These are phyloP conservation scores for Sparidentex hasta DNA, from an alignment of 2,797 vertebrate species.

Conservation along the genomic window DNA sequence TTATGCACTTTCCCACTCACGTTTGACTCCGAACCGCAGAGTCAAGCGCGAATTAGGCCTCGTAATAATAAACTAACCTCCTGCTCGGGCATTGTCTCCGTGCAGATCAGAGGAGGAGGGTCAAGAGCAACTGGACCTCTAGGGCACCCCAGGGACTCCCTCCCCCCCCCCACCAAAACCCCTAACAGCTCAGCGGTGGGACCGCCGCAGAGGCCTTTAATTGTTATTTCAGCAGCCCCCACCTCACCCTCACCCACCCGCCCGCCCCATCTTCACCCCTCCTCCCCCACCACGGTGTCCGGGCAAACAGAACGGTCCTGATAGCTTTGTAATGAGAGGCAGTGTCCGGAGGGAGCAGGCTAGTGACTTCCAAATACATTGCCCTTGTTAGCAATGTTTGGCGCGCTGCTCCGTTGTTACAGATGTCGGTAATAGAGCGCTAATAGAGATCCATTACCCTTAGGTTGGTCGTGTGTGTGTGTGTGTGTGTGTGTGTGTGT, in stretches of 20 bases:
- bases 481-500: conserved; percentile 49
- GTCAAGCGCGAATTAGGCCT: conserved; percentile 70
- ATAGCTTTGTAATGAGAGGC: conserved; percentile 83
- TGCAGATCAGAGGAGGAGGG: conserved; percentile 72
- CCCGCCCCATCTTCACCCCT: conserved; percentile 46
- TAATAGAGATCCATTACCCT: conserved; percentile 88
- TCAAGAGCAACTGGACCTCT: conserved; percentile 78
- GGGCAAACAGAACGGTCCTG: conserved; percentile 81
- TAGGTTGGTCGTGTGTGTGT: conserved; percentile 66
- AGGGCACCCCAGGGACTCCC: conserved; percentile 69
- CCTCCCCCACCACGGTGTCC: conserved; percentile 61
- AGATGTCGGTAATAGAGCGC: conserved; percentile 85
- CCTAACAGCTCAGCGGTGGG: conserved; percentile 58
- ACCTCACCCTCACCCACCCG: too few species aligned
- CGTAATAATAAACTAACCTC: conserved; percentile 76
- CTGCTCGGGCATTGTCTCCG: conserved; percentile 69
- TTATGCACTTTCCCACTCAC: conserved; percentile 73
- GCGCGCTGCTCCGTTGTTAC: conserved; percentile 81
- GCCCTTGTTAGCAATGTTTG: conserved; percentile 87
- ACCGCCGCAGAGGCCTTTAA: conserved; percentile 73
- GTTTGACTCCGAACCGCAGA: conserved; percentile 69
- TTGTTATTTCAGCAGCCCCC: conserved; percentile 80
- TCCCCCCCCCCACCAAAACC: conserved; percentile 42
- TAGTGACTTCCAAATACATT: conserved; percentile 87
- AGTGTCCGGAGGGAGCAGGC: conserved; percentile 80